Conservation (phyloP, 2,113 vertebrate genomes). For the Mastomys natalensis region DNA sequence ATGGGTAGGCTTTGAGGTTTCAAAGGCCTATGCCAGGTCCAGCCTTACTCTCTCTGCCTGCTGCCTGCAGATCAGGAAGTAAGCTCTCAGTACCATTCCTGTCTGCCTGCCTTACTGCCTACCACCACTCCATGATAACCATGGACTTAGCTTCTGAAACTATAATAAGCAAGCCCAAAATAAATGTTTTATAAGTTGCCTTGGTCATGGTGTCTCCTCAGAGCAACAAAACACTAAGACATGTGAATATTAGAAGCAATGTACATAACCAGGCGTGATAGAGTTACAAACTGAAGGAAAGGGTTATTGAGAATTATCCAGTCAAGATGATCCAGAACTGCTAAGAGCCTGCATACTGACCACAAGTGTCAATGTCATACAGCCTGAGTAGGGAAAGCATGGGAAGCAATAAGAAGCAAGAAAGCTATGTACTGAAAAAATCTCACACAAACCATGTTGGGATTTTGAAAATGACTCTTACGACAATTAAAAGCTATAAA, state of each 20-base stretch:
- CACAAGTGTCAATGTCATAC: too few species aligned
- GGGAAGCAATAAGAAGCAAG: background rate
- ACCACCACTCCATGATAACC: background rate
- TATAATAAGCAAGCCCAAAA: background rate
- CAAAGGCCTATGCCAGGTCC: background rate
- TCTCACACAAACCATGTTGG: background rate
- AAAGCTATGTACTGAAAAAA: background rate
- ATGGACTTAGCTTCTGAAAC: background rate
- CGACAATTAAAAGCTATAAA: background rate
- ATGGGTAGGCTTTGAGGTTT: background rate
- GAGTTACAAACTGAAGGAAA: background rate
- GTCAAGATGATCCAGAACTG: background rate
- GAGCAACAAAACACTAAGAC: background rate
- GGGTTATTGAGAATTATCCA: background rate
- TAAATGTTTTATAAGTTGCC: background rate
- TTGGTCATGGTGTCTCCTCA: background rate
- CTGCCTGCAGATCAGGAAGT: background rate
- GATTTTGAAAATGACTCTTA: background rate
- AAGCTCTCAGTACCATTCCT: background rate
- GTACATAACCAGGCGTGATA: background rate
- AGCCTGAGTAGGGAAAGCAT: background rate
- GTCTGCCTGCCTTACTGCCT: background rate
- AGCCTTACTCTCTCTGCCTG: background rate
- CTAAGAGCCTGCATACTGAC: background rate
- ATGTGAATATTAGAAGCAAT: background rate